Evolutionary conservation across 53 echinoderm and acorn worm genomes (phyloP).

Genomic region (Hippasteria phrygiana): DNA sequence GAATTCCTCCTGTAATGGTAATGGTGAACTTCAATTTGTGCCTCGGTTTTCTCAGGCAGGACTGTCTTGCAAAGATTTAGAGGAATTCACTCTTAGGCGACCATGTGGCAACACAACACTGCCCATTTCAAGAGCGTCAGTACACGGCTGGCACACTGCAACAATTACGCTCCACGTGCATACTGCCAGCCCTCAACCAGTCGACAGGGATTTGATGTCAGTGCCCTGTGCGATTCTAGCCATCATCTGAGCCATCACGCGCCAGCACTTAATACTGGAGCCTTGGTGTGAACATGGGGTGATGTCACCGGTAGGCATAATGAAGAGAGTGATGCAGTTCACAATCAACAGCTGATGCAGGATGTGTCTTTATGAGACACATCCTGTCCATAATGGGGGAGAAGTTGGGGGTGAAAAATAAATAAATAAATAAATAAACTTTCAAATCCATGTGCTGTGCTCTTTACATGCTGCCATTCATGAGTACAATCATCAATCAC

Average conservation of each 20-base stretch:
- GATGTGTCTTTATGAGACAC: background rate
- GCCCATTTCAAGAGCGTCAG: no score
- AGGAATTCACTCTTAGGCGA: no score
- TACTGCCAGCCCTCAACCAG: background rate
- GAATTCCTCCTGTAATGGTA: no score
- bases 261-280: no score
- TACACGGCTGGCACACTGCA: background rate
- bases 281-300: background rate
- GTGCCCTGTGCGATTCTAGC: no score
- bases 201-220: background rate
- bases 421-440: background rate
- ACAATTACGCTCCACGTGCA: background rate
- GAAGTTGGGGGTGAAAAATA: background rate
- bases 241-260: no score
- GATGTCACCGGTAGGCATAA: slow-evolving; percentile 4
- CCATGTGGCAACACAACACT: background rate
- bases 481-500: no score
- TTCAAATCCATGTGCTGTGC: no score
- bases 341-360: background rate
- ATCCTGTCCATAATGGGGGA: background rate
- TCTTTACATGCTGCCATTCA: no score
- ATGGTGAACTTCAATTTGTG: no score
- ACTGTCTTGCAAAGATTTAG: no score
- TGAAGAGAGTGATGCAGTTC: background rate
- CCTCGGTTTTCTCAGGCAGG: no score